Conservation (phyloP, 2,113 vertebrate species). For the Pollimyrus isidori region DNA sequence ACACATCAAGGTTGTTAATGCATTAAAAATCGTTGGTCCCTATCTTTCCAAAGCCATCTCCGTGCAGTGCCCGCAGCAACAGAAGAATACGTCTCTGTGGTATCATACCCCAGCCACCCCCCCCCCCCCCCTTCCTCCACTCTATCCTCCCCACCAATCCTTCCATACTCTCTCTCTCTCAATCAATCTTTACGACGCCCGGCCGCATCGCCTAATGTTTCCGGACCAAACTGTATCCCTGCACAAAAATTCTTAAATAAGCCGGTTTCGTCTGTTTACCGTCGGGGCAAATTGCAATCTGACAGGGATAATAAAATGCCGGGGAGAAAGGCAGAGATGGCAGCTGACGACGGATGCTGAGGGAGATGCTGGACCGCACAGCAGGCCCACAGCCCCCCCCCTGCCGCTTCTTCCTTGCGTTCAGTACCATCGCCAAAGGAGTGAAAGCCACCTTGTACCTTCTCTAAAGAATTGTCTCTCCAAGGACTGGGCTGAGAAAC, state of each 20-base stretch:
- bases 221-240: constrained; percentile 68
- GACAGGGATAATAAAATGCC: constrained; percentile 67
- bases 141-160: constrained; percentile 45
- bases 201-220: constrained; percentile 73
- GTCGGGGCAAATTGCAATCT: constrained; percentile 64
- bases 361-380: constrained; percentile 37
- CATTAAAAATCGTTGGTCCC: constrained; percentile 68
- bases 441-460: neutral
- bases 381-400: constrained; percentile 33
- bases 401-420: too few relatives aligned
- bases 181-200: constrained; percentile 77
- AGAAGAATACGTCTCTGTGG: constrained; percentile 61
- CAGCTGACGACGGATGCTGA: constrained; percentile 46
- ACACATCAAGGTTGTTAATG: constrained; percentile 60
- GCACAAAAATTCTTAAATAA: constrained; percentile 73
- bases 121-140: constrained; percentile 34
- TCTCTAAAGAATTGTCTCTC: neutral
- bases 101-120: constrained; percentile 45
- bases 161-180: constrained; percentile 58
- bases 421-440: neutral
- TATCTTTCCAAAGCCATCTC: constrained; percentile 64
- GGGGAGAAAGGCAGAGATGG: constrained; percentile 12
- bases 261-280: constrained; percentile 67
- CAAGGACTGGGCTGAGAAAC: neutral
- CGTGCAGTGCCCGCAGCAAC: constrained; percentile 61